phyloP scores from a whole-genome alignment of 1,140 invertebrate genomes.

The Lepeophtheirus salmonis region DNA sequence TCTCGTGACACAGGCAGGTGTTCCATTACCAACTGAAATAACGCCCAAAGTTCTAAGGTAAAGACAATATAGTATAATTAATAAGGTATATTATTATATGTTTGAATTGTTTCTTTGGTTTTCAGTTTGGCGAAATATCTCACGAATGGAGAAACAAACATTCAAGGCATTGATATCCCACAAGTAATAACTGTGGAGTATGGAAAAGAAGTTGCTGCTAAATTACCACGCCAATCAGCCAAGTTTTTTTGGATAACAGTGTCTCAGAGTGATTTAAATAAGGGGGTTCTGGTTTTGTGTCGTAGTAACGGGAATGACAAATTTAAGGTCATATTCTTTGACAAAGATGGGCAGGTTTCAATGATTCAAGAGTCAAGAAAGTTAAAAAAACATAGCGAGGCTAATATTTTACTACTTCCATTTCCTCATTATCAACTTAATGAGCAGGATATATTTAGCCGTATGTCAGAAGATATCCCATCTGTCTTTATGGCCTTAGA shows the following conservation, averaged over 20 bases:
- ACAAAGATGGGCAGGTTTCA: conserved; percentile 17
- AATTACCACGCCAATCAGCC: conserved; percentile 9
- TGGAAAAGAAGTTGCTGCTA: conserved; percentile 11
- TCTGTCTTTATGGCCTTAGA: conserved; percentile 16
- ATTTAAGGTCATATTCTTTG: conserved; percentile 18
- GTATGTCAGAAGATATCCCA: conserved; percentile 11
- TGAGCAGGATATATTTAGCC: not conserved
- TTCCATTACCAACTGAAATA: conserved; percentile 17
- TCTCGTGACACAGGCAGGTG: conserved; percentile 14
- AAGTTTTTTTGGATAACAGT: conserved; percentile 14
- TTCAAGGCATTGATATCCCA: conserved; percentile 14
- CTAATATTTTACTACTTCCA: conserved; percentile 13
- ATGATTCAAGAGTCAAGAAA: conserved; percentile 15
- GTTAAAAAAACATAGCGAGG: conserved; percentile 1
- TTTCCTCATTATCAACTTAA: not conserved
- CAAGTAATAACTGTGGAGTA: not conserved
- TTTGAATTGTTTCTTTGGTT: not conserved
- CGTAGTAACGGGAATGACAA: conserved; percentile 14
- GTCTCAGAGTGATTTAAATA: conserved; percentile 7
- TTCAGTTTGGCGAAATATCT: conserved; percentile 3
- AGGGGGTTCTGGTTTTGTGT: conserved; percentile 9
- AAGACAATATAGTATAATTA: not conserved
- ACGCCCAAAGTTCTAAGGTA: conserved; percentile 16
- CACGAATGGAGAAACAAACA: conserved; percentile 2
- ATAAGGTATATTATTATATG: not conserved